These are phyloP conservation scores for Catocala fraxini DNA, from an alignment of 2,888 invertebrate genomes.

Conservation along the genomic window DNA sequence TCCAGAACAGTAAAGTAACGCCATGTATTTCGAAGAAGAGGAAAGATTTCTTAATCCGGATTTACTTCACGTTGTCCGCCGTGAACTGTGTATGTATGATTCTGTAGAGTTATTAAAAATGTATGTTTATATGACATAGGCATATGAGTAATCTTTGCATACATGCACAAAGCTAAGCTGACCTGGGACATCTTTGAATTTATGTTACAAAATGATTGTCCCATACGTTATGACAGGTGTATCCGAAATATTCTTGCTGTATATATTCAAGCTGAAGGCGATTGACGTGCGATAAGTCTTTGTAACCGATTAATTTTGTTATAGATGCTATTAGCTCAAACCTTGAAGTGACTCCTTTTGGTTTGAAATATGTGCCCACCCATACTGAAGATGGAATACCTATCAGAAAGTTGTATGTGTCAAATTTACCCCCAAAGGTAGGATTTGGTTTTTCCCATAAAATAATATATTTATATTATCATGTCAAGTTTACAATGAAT, in stretches of 20 bases:
- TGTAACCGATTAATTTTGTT: conserved; percentile 42
- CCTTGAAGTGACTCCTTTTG: conserved; percentile 63
- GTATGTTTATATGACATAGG: neutral
- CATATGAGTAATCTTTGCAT: no score
- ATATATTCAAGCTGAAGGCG: neutral
- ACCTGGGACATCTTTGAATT: neutral
- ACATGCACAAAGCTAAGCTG: neutral
- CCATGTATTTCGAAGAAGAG: conserved; percentile 78
- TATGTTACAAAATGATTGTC: neutral
- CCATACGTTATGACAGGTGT: conserved; percentile 1
- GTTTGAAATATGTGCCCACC: conserved; percentile 73
- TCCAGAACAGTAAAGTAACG: conserved; percentile 50
- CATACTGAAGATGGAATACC: conserved; percentile 88
- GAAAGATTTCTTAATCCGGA: conserved; percentile 71
- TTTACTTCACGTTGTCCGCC: conserved; percentile 72
- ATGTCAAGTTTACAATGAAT: no score
- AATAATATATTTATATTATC: neutral
- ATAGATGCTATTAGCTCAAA: conserved; percentile 69
- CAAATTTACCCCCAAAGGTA: conserved; percentile 87
- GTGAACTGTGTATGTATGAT: conserved; percentile 72
- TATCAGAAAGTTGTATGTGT: conserved; percentile 87
- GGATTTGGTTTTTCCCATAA: conserved; percentile 33
- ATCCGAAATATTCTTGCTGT: neutral
- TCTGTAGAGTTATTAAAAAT: neutral
- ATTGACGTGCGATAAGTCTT: neutral